Conservation (phyloP, 2,888 invertebrate species). For the Eupithecia inturbata region DNA sequence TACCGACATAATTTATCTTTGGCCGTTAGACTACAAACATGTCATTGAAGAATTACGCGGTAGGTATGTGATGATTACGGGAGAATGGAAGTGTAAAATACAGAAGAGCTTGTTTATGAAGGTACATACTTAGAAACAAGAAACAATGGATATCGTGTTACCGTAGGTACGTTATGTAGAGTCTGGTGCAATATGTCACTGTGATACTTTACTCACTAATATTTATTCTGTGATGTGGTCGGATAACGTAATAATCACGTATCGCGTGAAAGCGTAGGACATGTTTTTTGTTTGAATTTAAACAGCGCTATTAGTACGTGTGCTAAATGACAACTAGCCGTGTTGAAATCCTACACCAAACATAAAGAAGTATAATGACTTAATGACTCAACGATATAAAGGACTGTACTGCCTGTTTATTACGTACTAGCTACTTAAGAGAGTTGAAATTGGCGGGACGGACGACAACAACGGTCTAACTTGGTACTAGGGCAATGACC, state of each 20-base stretch:
- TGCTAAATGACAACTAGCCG: slow-evolving; percentile 76
- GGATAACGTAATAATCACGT: slow-evolving; percentile 60
- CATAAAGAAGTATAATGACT: slow-evolving; percentile 41
- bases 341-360: slow-evolving; percentile 68
- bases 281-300: slow-evolving; percentile 69
- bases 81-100: slow-evolving; percentile 16
- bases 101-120: slow-evolving; percentile 15
- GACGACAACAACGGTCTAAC: neutral
- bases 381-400: slow-evolving; percentile 22
- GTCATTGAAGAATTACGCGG: neutral
- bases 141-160: slow-evolving; percentile 55
- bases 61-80: neutral
- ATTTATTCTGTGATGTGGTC: slow-evolving; percentile 45
- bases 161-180: slow-evolving; percentile 33
- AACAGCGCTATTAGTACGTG: slow-evolving; percentile 68
- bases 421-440: neutral
- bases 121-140: slow-evolving; percentile 42
- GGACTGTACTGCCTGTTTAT: neutral
- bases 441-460: neutral
- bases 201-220: slow-evolving; percentile 25
- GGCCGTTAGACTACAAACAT: neutral
- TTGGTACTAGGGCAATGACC: neutral
- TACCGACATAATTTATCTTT: neutral
- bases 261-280: slow-evolving; percentile 74
- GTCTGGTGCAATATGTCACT: slow-evolving; percentile 67